phyloP scores from a whole-genome alignment of 1,140 invertebrate genomes.

The Ericerus pela region DNA sequence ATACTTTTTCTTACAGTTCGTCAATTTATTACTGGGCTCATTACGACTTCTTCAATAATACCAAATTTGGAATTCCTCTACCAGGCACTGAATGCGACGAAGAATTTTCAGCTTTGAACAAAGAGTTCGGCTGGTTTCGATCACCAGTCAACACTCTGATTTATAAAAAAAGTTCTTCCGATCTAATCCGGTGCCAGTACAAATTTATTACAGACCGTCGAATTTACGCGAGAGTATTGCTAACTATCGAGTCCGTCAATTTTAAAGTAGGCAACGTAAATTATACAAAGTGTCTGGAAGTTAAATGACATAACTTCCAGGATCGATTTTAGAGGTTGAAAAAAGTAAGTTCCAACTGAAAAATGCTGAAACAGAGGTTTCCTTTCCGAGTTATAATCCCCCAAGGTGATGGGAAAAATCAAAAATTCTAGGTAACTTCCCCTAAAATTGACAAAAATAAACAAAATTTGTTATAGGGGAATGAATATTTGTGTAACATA shows the following conservation, averaged over 20 bases:
- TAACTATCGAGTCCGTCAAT: constrained; percentile 50
- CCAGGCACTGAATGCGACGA: constrained; percentile 68
- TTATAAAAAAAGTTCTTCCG: constrained; percentile 44
- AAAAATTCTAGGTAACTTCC: too few relatives aligned
- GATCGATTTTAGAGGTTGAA: too few relatives aligned
- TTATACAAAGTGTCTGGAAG: too few relatives aligned
- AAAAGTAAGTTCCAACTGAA: too few relatives aligned
- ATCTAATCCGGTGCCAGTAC: constrained; percentile 58
- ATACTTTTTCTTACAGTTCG: constrained; percentile 38
- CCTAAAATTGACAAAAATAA: too few relatives aligned
- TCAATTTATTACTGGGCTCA: constrained; percentile 83
- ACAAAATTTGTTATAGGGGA: too few relatives aligned
- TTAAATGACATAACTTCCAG: too few relatives aligned
- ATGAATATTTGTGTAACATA: too few relatives aligned
- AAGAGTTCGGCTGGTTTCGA: constrained; percentile 48
- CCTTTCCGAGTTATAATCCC: too few relatives aligned
- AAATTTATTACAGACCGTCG: constrained; percentile 64
- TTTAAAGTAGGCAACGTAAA: constrained; percentile 40
- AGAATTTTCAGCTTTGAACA: constrained; percentile 62
- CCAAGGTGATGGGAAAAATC: too few relatives aligned
- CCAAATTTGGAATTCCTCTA: constrained; percentile 61
- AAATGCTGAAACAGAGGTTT: too few relatives aligned
- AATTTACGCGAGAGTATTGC: constrained; percentile 60
- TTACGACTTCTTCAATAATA: constrained; percentile 84
- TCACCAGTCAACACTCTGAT: constrained; percentile 72